phyloP scores from a whole-genome alignment of 2,888 invertebrate genomes.

The Thereva unica region DNA sequence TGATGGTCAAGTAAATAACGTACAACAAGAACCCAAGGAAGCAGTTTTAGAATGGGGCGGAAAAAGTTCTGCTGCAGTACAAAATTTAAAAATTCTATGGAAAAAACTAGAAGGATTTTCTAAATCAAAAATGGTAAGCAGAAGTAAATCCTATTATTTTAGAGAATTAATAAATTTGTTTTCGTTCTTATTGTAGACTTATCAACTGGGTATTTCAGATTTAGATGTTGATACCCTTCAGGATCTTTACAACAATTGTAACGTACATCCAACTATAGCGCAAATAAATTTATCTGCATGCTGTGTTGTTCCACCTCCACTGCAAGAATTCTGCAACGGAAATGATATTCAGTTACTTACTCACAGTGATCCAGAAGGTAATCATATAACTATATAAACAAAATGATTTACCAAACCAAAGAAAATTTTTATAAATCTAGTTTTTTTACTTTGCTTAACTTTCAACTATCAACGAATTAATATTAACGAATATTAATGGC shows the following conservation, averaged over 20 bases:
- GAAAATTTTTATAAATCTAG: too few species aligned
- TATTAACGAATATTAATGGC: too few species aligned
- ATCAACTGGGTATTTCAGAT: constrained; percentile 84
- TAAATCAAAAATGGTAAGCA: constrained; percentile 63
- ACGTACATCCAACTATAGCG: constrained; percentile 82
- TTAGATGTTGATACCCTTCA: constrained; percentile 81
- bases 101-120: constrained; percentile 73
- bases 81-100: constrained; percentile 78
- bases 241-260: constrained; percentile 74
- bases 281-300: constrained; percentile 93
- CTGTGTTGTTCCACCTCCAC: constrained; percentile 89
- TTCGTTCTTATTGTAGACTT: constrained; percentile 54
- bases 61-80: constrained; percentile 59
- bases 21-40: constrained; percentile 46
- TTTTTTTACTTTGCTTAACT: too few species aligned
- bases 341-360: constrained; percentile 92
- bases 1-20: neutral
- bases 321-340: constrained; percentile 87
- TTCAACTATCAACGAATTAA: too few species aligned
- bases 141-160: neutral
- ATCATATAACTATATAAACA: too few species aligned
- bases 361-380: constrained; percentile 91
- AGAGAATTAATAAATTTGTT: constrained; percentile 1
- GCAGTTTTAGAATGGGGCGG: constrained; percentile 59
- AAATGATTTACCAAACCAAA: too few species aligned